Base-by-base conservation (phyloP, 2,888 invertebrate species). In the Sinohyriopsis cumingii region DNA sequence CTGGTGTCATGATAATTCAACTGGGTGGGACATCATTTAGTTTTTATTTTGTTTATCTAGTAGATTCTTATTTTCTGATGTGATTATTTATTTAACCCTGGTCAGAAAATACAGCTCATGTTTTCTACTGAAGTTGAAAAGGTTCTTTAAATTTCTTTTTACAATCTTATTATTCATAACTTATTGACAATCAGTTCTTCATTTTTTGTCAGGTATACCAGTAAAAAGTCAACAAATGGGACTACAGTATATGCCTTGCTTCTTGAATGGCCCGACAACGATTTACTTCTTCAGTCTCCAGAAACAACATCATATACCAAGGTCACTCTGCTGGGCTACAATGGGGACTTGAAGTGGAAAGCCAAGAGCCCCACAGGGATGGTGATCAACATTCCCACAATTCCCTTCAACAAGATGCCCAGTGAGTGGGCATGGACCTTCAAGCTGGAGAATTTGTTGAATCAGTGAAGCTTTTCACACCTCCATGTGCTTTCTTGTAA, bases 221-320 rank as follows among this genome's bases (percentile, higher is more conserved):
- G 63, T 53, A 80, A 78, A 59, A 68, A 65, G 19, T 55, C 65
- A 55, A 20, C 61, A 0, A 69, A 25, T 20, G 67, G 71, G n/a
- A 70, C 67, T 55, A 66, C 68, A 24, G 91, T 95, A 19, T 96
- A 94, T 88, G 95, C 94, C 0, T 93, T 93, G 63, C 90, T 95
- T 55, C 90, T 95, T 55, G 87, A 92, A 4, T 96, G 95, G 94
- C 95, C 95, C 0, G 85, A 89, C 28, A 89, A 92, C 59, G 92
- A 92, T 72, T 85, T 91, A 24, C 88, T 95, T 18, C 89, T 94
- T 18, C 91, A 91, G 73, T 89, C 92, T 0, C 86, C 91, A 3
- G 85, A 87, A 7, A 71, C 85, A 3, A 79, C 90, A n/a, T 72
- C 83, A 2, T 77, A 84, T 5, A 89, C 90, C 1, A 84, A 82